Base-by-base conservation (phyloP, 2,113 vertebrate genomes). In the Otolemur garnettii region DNA sequence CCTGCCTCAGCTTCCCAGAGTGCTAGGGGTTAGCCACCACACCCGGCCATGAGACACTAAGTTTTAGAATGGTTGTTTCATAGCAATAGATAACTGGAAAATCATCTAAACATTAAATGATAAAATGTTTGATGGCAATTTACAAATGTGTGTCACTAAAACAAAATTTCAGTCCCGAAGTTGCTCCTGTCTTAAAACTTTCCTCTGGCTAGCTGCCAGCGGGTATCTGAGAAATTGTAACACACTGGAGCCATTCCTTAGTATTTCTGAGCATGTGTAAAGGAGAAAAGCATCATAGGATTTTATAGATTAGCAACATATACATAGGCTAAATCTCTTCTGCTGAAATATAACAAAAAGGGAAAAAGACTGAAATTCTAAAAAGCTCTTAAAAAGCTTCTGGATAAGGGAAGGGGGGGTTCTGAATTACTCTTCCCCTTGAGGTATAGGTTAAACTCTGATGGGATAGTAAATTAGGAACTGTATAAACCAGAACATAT, bases 281-380 rank as follows among this genome's bases (percentile, higher is more conserved):
- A 78, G 0, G 17, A 71, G 6, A 88, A 96, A 90, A 94, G 72
- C 22, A 57, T 86, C n/a, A 69, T 10, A 66, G 84, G 92, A 69
- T 85, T 82, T 68, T 86, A 53, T 74, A 88, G 83, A 87, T 82
- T 45, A 86, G 96, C 69, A 81, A 93, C 71, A 94, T 88, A 66
- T 88, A 64, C 33, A 33, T 45, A 92, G 84, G 55, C 33, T 64
- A 81, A 85, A 3, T 5, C 35, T 95, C 42, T 91, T 64, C 35
- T 79, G 15, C 42, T 95, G 66, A 95, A 82, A 93, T 90, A 75
- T 13, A 90, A 66, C 19, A 90, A 30, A 90, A 94, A 85, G 33
- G 17, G 57, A 60, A 71, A 72, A 90, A 69, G 2, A 50, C 50
- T 81, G 55, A 88, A 93, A 77, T 24, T 53, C 50, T 50, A 24